These are phyloP conservation scores for Chlorospingus semifuscus DNA, from an alignment of 2,797 vertebrate genomes.

Conservation along the genomic window DNA sequence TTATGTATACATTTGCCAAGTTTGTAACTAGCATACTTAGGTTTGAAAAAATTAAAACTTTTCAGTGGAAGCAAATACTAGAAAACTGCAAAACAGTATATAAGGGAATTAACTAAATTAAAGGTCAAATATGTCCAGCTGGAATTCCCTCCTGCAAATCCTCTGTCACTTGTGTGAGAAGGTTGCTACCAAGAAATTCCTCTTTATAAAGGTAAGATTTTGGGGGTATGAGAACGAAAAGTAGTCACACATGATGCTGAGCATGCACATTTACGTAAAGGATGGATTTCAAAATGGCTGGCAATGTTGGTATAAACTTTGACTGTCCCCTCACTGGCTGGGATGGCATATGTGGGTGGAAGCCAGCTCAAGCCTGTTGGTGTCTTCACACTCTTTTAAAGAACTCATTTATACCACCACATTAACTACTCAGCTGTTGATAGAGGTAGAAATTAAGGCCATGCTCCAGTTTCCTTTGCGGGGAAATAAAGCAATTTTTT, in stretches of 20 bases:
- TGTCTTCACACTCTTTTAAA: background rate
- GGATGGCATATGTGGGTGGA: background rate
- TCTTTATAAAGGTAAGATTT: background rate
- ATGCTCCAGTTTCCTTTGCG: background rate
- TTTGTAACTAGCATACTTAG: background rate
- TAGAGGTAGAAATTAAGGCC: background rate
- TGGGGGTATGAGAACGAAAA: background rate
- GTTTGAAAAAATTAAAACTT: background rate
- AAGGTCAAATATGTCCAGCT: background rate
- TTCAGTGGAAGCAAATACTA: background rate
- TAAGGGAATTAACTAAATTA: background rate
- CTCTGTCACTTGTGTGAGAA: background rate
- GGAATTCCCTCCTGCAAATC: background rate
- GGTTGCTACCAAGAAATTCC: background rate
- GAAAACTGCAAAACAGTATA: background rate
- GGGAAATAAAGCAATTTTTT: background rate
- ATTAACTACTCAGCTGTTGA: background rate
- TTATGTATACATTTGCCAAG: background rate
- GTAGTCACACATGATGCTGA: background rate
- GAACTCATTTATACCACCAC: background rate
- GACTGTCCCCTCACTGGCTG: background rate
- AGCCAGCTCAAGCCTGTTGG: rapidly evolving
- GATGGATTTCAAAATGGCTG: background rate
- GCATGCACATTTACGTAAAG: background rate
- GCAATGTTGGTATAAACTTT: background rate